Evolutionary conservation across 2,797 vertebrate genomes (phyloP), one percentile per base, ranked within the genome.

Genomic region (Enteromius viviparus): DNA sequence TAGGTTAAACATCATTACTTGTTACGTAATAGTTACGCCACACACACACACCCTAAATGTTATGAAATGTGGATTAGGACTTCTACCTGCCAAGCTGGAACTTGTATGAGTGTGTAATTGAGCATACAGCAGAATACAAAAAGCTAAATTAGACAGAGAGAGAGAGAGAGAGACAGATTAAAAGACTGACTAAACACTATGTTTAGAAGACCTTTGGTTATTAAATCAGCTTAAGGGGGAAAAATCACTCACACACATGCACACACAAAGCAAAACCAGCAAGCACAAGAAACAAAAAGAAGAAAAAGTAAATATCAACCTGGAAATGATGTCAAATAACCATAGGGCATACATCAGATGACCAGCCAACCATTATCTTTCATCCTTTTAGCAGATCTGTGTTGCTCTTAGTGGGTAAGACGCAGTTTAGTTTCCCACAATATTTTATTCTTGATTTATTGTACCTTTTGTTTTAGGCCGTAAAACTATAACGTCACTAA

Each of bases 181-280:
- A 51, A 66, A 72, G 60, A 53, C n/a, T 80, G 72, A 74, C 68
- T 87, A 68, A 85, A 77, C 81, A 74, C n/a, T 66, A 76, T 45
- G 84, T 65, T 53, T 64, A 19, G 70, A 51, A 78, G 84, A 87
- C 84, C 78, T 85, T 87, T 85, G 82, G 45, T n/a, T 83, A 82
- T 65, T 68, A 66, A 84, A 81, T 83, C 62, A 49, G 68, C 65
- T 85, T 85, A 81, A 12, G 0, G n/a, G 23, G 66, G 32, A 14
- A 74, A 42, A 84, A 5, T 72, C 32, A 77, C 37, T 17, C 10
- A 40, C 53, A 32, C 17, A 14, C 60, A 62, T 6, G n/a, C 12
- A 62, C 45, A 34, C 26, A 58, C 10, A 70, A 9, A 53, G 14
- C 17, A 71, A 47, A 55, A 80, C n/a, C 40, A 60, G 55, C 51